Evolutionary conservation across 1,140 invertebrate species (phyloP), one percentile per base, ranked within the genome.

Genomic region (Atta texana): DNA sequence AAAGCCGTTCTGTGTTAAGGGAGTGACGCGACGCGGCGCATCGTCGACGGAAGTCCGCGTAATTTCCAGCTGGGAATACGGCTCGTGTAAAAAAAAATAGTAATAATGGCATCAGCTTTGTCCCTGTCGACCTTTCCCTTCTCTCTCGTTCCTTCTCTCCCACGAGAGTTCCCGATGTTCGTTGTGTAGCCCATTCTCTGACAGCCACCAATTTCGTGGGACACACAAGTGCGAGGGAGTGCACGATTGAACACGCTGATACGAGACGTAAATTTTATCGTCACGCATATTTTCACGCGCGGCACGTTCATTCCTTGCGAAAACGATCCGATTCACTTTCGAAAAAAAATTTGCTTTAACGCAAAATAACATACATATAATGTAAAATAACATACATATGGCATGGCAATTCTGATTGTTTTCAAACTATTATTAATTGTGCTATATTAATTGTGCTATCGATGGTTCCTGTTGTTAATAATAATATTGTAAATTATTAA

Each of bases 251-350:
- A 66, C 75, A 53, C 66, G 64, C 55, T 75, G 90, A 92, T 92
- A 92, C 12, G 24, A 44, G 31, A 28, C 57, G 59, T 92, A 24
- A 76, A 89, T 68, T 91, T 90, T 91, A 91, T 92, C 92, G 91
- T 91, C 92, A 91, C 85, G 89, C 89, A 74, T 72, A 71, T 44
- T 75, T 72, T 55, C 34, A 31, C 66, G 24, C 51, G 51, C 76
- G 78, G 82, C 74, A 90, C 66, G 89, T 91, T 90, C 88, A 91
- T 91, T 80, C 88, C 92, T 92, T 92, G 88, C 78, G 66, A 90
- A 92, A 93, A 61, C 87, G 87, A 88, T 92, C 89, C 89, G n/a
- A 85, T 14, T 86, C 88, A 85, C 57, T 74, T 89, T 85, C 64
- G 28, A 12, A 39, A 72, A 39, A 72, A 89, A 86, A 72, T 68